Evolutionary conservation across 2,888 invertebrate species (phyloP).

Genomic region (Apamea sordens): DNA sequence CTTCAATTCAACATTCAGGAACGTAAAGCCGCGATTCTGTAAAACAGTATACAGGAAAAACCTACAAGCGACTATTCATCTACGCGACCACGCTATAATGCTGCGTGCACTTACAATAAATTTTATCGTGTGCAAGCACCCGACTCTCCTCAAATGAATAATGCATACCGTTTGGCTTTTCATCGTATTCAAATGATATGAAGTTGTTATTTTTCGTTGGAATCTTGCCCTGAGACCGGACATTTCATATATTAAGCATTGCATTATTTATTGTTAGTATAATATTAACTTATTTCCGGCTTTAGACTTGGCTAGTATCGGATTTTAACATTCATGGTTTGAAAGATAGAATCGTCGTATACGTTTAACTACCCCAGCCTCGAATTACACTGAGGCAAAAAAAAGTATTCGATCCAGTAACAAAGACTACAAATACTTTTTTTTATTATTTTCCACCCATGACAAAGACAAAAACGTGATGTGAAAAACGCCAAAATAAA

Average conservation of each 20-base stretch:
- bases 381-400: not conserved
- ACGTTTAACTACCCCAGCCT: too few relatives aligned
- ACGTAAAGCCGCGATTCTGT: not conserved
- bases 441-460: not conserved
- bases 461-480: not conserved
- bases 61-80: conserved; percentile 50
- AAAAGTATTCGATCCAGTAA: not conserved
- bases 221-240: conserved; percentile 83
- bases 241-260: conserved; percentile 71
- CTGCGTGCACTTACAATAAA: conserved; percentile 73
- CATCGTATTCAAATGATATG: conserved; percentile 85
- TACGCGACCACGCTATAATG: conserved; percentile 64
- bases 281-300: conserved; percentile 22
- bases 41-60: conserved; percentile 19
- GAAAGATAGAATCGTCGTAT: not conserved
- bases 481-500: not conserved
- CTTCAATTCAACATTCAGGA: conserved; percentile 4
- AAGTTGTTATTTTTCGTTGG: conserved; percentile 86
- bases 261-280: conserved; percentile 47
- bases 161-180: conserved; percentile 85
- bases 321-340: not conserved
- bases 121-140: conserved; percentile 73
- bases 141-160: conserved; percentile 79
- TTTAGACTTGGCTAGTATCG: not conserved
- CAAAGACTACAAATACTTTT: not conserved